A percentile compares a stretch with the other conserved stretches of the same genome.
These are phyloP conservation scores for Syrista parreyssii DNA, from an alignment of 2,888 invertebrate genomes.

Conservation along the genomic window DNA sequence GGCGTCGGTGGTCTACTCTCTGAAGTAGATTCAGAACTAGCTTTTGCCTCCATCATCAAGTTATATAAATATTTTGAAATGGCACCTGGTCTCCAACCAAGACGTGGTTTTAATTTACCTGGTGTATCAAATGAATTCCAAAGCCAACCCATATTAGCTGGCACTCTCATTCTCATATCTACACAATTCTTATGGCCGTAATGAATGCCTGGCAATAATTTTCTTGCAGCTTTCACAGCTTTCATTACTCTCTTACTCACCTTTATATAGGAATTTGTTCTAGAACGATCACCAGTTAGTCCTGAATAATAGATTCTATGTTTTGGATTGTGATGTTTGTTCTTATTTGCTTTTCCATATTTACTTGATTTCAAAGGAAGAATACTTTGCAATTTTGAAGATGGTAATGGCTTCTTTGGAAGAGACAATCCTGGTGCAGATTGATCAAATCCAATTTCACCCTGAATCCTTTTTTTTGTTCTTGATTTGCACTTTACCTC, in stretches of 20 bases:
- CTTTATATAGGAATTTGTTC: constrained; percentile 20
- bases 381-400: background rate
- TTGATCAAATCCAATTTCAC: background rate
- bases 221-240: constrained; percentile 23
- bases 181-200: constrained; percentile 48
- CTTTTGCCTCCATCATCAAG: constrained; percentile 40
- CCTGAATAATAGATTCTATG: constrained; percentile 6
- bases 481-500: constrained; percentile 29
- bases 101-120: constrained; percentile 35
- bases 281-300: constrained; percentile 20
- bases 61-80: constrained; percentile 43
- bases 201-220: constrained; percentile 31
- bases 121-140: constrained; percentile 43
- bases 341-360: background rate
- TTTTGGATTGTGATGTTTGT: constrained; percentile 3
- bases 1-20: constrained; percentile 25
- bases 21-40: constrained; percentile 23
- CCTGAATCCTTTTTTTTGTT: constrained; percentile 15
- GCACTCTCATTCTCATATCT: constrained; percentile 41
- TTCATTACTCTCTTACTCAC: constrained; percentile 35
- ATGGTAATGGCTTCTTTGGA: constrained; percentile 10
- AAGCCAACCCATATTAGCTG: constrained; percentile 50
- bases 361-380: background rate
- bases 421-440: background rate
- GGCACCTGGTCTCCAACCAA: constrained; percentile 51